Evolutionary conservation across 2,797 vertebrate species (phyloP).

Genomic region (Danio kyathit): DNA sequence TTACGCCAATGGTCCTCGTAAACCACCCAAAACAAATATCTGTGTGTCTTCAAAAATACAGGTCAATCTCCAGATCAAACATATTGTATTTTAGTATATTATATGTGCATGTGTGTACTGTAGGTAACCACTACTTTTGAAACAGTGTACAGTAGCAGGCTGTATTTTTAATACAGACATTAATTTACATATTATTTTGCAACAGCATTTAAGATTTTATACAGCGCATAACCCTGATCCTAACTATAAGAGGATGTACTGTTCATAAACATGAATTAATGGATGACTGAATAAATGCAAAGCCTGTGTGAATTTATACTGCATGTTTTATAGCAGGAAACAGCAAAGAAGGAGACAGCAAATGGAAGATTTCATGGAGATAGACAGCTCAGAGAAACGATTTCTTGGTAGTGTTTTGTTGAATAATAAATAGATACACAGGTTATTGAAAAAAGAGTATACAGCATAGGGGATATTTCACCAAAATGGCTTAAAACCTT

Average conservation of each 20-base stretch:
- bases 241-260: background rate
- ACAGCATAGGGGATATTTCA: background rate
- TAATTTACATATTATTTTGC: conserved; percentile 9
- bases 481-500: background rate
- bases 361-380: background rate
- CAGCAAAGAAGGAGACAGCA: background rate
- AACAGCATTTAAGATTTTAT: conserved; percentile 19
- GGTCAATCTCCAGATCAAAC: too few species aligned
- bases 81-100: too few species aligned
- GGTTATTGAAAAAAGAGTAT: background rate
- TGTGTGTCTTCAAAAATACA: too few species aligned
- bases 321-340: background rate
- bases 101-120: too few species aligned
- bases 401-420: background rate
- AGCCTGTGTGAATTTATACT: background rate
- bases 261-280: background rate
- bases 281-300: conserved; percentile 11
- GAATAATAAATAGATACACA: background rate
- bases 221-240: conserved; percentile 6
- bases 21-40: too few species aligned
- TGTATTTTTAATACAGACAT: background rate
- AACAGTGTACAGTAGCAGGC: background rate
- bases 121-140: too few species aligned
- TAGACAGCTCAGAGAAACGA: background rate
- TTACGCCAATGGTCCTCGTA: too few species aligned